A percentile compares a stretch with the other conserved stretches of the same genome.
Evolutionary conservation across 2,888 invertebrate species (phyloP).

Genomic region (Pterostichus madidus): DNA sequence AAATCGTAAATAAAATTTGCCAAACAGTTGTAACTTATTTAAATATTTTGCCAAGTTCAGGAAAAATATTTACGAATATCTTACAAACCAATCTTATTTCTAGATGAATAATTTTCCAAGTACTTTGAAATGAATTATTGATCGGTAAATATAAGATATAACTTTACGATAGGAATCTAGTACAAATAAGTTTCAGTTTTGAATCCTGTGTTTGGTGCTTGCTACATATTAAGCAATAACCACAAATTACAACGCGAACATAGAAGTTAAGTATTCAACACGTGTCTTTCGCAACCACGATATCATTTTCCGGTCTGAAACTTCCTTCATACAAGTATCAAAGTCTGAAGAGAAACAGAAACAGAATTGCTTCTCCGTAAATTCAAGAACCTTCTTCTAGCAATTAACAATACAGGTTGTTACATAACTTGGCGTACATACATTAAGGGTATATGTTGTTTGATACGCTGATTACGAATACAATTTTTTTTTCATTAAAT

Average conservation of each 20-base stretch:
- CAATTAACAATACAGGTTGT: background rate
- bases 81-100: too few relatives aligned
- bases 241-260: background rate
- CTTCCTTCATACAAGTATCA: conserved; percentile 7
- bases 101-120: too few relatives aligned
- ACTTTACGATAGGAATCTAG: background rate
- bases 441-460: too few relatives aligned
- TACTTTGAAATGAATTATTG: too few relatives aligned
- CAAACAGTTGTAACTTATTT: too few relatives aligned
- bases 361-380: background rate
- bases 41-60: too few relatives aligned
- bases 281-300: conserved; percentile 16
- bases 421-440: too few relatives aligned
- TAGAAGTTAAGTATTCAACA: conserved; percentile 19
- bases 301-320: conserved; percentile 23
- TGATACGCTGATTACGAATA: too few relatives aligned
- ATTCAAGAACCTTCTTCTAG: background rate
- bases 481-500: too few relatives aligned
- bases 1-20: too few relatives aligned
- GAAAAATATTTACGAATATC: too few relatives aligned
- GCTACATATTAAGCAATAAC: background rate
- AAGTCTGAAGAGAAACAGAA: conserved; percentile 13
- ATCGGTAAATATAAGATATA: too few relatives aligned
- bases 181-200: background rate
- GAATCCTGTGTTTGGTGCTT: background rate